Percentiles rank a stretch among this genome's conserved stretches.
Conservation (phyloP, 1,140 invertebrate genomes). For the Drosophila lowei region DNA sequence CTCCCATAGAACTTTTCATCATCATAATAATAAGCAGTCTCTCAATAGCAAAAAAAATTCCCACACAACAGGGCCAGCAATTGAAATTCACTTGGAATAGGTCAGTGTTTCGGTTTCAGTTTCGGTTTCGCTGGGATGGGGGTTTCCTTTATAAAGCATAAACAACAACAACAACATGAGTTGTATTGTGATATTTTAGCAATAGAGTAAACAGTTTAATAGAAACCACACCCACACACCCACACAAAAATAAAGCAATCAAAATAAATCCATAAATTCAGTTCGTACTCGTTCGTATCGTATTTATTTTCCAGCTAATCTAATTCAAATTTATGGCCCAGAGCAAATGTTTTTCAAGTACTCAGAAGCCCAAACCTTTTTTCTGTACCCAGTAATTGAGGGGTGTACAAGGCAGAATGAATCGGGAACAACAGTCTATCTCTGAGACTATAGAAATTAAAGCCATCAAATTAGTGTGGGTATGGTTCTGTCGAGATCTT, state of each 20-base stretch:
- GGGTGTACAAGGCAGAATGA: too few relatives aligned
- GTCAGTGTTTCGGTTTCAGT: conserved; percentile 63
- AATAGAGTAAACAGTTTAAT: conserved; percentile 21
- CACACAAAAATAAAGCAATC: not conserved
- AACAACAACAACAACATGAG: conserved; percentile 18
- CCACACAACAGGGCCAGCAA: conserved; percentile 41
- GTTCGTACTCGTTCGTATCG: not conserved
- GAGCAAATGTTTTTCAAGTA: conserved; percentile 26
- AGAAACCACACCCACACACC: not conserved
- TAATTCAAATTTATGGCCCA: conserved; percentile 34
- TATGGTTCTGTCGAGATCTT: too few relatives aligned
- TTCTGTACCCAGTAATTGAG: conserved; percentile 7
- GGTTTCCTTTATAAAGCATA: conserved; percentile 22
- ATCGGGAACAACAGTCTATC: too few relatives aligned
- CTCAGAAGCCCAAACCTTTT: conserved; percentile 1
- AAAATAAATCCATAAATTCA: not conserved
- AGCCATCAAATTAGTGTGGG: too few relatives aligned
- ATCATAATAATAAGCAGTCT: conserved; percentile 10
- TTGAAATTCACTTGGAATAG: conserved; percentile 72
- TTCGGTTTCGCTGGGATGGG: not conserved
- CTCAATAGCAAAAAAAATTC: conserved; percentile 9
- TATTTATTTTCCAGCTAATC: conserved; percentile 42
- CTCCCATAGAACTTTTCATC: not conserved
- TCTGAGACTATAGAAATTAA: too few relatives aligned
- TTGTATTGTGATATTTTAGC: conserved; percentile 9